A percentile compares a stretch with the other conserved stretches of the same genome.
Evolutionary conservation across 2,113 vertebrate species (phyloP).

Genomic region (Piprites chloris): DNA sequence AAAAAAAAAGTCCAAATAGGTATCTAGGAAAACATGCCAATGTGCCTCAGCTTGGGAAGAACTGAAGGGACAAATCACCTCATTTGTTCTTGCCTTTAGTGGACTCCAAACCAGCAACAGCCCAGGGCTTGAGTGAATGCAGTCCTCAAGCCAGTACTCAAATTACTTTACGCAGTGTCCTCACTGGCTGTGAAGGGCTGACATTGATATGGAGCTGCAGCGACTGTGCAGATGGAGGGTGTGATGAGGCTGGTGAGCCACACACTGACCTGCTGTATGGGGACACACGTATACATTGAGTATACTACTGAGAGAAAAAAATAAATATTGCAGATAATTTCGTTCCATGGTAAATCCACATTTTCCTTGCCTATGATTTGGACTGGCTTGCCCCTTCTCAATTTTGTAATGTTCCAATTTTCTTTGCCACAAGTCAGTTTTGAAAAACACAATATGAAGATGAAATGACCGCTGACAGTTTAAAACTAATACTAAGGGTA

Average conservation of each 20-base stretch:
- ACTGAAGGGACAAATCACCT: background rate
- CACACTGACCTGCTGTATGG: fast-evolving
- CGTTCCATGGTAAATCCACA: background rate
- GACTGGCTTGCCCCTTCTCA: background rate
- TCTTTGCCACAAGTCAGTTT: background rate
- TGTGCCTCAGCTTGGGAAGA: background rate
- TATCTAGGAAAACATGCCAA: background rate
- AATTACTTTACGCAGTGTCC: background rate
- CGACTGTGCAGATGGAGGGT: background rate
- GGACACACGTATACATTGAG: background rate
- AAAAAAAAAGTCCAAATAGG: background rate
- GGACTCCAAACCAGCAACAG: background rate
- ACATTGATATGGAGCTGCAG: background rate
- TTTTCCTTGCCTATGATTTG: background rate
- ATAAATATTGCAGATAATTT: background rate
- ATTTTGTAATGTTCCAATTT: background rate
- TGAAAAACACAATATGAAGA: background rate
- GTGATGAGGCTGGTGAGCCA: background rate
- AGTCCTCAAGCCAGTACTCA: background rate
- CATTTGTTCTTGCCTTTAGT: background rate
- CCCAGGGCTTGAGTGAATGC: background rate
- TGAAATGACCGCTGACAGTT: background rate
- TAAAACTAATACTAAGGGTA: background rate
- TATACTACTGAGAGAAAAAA: background rate
- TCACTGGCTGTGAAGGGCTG: background rate